Evolutionary conservation across 2,797 vertebrate species (phyloP).

Genomic region (Chromobotia macracanthus): DNA sequence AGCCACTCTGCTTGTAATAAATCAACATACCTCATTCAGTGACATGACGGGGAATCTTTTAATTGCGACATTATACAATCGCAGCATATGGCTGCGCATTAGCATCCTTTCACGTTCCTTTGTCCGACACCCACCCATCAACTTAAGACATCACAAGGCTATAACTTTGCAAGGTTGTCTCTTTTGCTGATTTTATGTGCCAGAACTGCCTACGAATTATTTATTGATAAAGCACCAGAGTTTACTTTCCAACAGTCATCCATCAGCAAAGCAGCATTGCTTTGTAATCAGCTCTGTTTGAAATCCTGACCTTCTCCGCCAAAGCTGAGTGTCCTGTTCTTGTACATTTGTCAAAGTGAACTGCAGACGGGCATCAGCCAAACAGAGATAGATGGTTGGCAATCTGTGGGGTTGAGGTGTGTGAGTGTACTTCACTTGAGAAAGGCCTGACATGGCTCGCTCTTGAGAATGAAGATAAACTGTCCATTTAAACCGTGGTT

Average conservation of each 20-base stretch:
- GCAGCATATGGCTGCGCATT: conserved; percentile 46
- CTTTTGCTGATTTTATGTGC: conserved; percentile 35
- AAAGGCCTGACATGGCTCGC: conserved; percentile 58
- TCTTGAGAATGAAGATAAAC: conserved; percentile 61
- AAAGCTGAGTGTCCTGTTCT: conserved; percentile 68
- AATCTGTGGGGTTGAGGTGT: conserved; percentile 53
- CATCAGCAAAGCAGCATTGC: conserved; percentile 42
- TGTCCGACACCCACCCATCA: conserved; percentile 45
- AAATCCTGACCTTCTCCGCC: conserved; percentile 69
- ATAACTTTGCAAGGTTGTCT: conserved; percentile 48
- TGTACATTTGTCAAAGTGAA: conserved; percentile 78
- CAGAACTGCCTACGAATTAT: conserved; percentile 37
- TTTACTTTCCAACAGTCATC: conserved; percentile 38
- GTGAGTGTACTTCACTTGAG: conserved; percentile 56
- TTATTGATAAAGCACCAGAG: conserved; percentile 31
- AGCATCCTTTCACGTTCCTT: conserved; percentile 43
- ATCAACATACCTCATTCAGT: conserved; percentile 45
- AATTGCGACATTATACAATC: conserved; percentile 39
- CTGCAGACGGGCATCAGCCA: conserved; percentile 63
- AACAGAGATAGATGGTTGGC: conserved; percentile 57
- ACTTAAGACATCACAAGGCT: conserved; percentile 23
- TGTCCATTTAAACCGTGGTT: conserved; percentile 51
- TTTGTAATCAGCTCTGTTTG: conserved; percentile 45
- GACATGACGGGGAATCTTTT: conserved; percentile 39
- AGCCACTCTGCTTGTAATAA: conserved; percentile 32